phyloP scores from a whole-genome alignment of 2,113 vertebrate genomes.

The Terrapene triunguis region DNA sequence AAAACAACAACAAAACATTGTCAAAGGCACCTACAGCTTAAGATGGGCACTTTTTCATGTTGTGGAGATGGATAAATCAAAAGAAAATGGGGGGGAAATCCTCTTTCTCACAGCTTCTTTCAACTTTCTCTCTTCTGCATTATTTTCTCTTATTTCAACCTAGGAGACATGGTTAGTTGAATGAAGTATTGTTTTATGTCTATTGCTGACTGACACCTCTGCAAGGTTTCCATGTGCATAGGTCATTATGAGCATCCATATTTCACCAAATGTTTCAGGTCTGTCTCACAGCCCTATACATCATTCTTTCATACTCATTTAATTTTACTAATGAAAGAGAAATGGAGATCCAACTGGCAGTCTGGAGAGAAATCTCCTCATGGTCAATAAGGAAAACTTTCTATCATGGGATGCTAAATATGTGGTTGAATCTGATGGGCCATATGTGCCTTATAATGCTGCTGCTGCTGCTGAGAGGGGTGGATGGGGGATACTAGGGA shows the following conservation, averaged over 20 bases:
- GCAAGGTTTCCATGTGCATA: neutral
- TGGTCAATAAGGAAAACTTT: neutral
- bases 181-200: neutral
- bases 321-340: constrained; percentile 13
- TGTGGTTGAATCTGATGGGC: neutral
- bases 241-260: neutral
- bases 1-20: neutral
- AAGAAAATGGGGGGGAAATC: neutral
- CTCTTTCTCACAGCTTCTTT: rapidly evolving
- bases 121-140: neutral
- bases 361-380: neutral
- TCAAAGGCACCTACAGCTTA: neutral
- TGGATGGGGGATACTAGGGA: no score
- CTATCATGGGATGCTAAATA: neutral
- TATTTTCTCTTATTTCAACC: neutral
- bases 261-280: neutral
- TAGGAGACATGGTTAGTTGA: neutral
- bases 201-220: neutral
- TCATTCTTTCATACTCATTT: neutral
- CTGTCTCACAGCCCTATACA: neutral
- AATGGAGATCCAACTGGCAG: neutral
- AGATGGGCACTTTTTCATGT: neutral
- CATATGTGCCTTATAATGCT: neutral
- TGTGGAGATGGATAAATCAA: neutral
- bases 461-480: neutral